These are phyloP conservation scores for Macquaria australasica DNA, from an alignment of 2,113 vertebrate genomes.

Conservation along the genomic window DNA sequence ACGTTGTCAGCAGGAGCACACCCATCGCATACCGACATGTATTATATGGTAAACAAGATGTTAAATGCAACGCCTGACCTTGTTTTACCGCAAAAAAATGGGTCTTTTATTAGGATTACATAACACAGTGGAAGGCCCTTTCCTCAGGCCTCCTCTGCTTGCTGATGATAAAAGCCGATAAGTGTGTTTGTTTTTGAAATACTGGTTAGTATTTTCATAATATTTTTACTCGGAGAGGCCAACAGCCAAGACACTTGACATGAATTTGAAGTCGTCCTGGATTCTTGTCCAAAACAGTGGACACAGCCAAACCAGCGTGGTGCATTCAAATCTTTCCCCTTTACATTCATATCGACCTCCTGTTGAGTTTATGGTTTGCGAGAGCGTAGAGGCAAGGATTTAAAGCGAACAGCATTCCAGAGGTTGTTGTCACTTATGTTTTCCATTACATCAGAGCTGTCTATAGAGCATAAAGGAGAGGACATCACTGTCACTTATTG, in stretches of 20 bases:
- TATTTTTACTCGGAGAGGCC: slow-evolving; percentile 35
- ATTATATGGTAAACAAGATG: slow-evolving; percentile 26
- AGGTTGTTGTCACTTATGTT: slow-evolving; percentile 23
- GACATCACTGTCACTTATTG: slow-evolving; percentile 26
- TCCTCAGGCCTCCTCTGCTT: slow-evolving; percentile 11
- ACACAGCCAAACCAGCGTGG: neutral
- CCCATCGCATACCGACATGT: slow-evolving; percentile 10
- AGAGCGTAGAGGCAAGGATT: slow-evolving; percentile 19
- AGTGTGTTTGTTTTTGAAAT: slow-evolving; percentile 50
- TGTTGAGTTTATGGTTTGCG: neutral
- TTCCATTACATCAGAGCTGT: slow-evolving; percentile 56
- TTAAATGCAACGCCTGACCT: slow-evolving; percentile 16
- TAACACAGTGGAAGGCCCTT: slow-evolving; percentile 19
- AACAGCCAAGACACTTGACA: slow-evolving; percentile 39
- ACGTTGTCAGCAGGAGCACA: slow-evolving; percentile 25
- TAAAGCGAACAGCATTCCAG: slow-evolving; percentile 58
- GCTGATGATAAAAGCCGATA: slow-evolving; percentile 59
- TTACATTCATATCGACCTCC: slow-evolving; percentile 16
- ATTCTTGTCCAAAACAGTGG: neutral
- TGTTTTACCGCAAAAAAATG: neutral
- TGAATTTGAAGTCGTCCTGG: slow-evolving; percentile 3
- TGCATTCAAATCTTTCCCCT: slow-evolving; percentile 6
- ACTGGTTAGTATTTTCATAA: slow-evolving; percentile 63
- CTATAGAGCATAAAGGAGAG: slow-evolving; percentile 4
- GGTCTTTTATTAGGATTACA: slow-evolving; percentile 39